phyloP scores from a whole-genome alignment of 1,140 invertebrate genomes.

The Lutraria rhynchaena region DNA sequence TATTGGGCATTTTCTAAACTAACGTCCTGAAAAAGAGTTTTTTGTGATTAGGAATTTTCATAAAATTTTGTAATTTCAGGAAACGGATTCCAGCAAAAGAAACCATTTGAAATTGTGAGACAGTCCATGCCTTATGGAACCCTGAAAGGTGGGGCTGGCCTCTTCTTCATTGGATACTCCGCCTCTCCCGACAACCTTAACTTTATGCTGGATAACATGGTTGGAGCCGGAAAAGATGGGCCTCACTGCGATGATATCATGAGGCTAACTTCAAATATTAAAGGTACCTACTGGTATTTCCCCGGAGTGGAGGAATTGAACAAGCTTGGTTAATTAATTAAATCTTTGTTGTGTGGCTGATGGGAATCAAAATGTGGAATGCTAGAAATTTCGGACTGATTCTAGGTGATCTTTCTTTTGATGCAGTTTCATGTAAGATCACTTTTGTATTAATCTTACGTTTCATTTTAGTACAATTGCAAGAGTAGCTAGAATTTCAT shows the following conservation, averaged over 20 bases:
- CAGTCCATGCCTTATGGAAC: conserved; percentile 79
- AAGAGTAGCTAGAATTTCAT: no score
- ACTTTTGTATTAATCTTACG: no score
- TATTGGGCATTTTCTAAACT: no score
- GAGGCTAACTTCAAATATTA: conserved; percentile 75
- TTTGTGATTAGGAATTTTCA: no score
- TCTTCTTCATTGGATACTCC: conserved; percentile 80
- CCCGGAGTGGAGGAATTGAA: conserved; percentile 75
- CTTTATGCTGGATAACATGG: conserved; percentile 79
- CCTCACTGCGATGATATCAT: conserved; percentile 78
- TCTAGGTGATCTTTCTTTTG: no score
- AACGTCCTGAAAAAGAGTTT: no score
- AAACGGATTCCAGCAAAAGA: conserved; percentile 71
- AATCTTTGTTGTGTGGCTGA: no score
- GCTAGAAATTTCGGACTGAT: no score
- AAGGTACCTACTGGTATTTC: conserved; percentile 82
- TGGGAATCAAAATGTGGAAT: no score
- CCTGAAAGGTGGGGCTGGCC: conserved; percentile 68
- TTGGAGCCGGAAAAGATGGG: conserved; percentile 73
- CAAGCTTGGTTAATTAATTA: conserved; percentile 75
- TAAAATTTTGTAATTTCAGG: no score
- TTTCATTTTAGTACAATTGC: no score
- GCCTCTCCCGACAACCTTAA: conserved; percentile 73
- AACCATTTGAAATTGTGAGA: conserved; percentile 75
- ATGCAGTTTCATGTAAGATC: no score